Base-by-base conservation (phyloP, 2,113 vertebrate species). In the Cyanoderma ruficeps region DNA sequence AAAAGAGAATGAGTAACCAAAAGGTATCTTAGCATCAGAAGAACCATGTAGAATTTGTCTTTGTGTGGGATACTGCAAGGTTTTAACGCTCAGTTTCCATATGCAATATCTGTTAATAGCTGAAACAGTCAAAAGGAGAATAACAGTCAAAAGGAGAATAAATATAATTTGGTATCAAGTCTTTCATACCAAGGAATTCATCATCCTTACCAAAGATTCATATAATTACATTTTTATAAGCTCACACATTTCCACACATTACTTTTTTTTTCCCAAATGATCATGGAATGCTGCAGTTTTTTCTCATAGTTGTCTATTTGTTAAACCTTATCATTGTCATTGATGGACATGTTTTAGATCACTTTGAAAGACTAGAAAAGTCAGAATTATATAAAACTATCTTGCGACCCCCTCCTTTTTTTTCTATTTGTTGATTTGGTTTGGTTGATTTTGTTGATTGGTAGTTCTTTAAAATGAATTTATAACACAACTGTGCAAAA, bases 401-500 rank as follows among this genome's bases (percentile, higher is more conserved):
- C 24, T 49, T 67, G 5, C 17, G 57, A 69, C 3, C 1, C 0
- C 9, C n/a, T n/a, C 28, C 15, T 0, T 9, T 19, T 50, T 7
- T 31, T 10, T 1, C 5, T 8, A 7, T 31, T 35, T 60, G 1
- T 46, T 69, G 60, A 27, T 44, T 56, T 56, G 3, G 6, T 42
- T 63, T 30, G 50, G 6, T 78, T 61, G 20, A 7, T 52, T 35
- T 31, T 52, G 8, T 23, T 21, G 9, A 15, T 44, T 53, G 16
- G 8, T 27, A 22, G 6, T 15, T 28, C 37, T 69, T 44, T 1
- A 1, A 16, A 31, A 27, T 57, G 15, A 30, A 56, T 30, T 42
- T 47, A 37, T 67, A 85, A 7, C 3, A 37, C 56, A 46, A 5
- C 6, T 82, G 82, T 91, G 57, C 6, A 55, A 64, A 80, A 41